Conservation (phyloP, 2,113 vertebrate genomes). For the Ciconia stormi region DNA sequence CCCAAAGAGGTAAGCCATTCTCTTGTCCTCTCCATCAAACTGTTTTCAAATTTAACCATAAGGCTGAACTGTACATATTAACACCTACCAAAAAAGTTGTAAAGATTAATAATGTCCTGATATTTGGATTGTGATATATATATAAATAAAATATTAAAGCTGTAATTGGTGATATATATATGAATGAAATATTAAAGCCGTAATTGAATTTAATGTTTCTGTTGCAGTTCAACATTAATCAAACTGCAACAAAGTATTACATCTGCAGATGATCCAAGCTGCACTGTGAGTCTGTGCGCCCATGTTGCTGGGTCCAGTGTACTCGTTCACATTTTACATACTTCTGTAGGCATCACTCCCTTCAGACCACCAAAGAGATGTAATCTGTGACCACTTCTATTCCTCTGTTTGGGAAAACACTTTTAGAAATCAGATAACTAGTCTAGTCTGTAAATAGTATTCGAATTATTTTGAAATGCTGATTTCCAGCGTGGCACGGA, state of each 20-base stretch:
- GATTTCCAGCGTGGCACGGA: neutral
- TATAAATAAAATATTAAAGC: neutral
- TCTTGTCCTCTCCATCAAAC: neutral
- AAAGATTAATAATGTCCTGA: neutral
- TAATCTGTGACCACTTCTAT: neutral
- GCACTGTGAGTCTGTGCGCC: neutral
- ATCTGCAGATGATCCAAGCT: neutral
- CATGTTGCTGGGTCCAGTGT: rapidly evolving
- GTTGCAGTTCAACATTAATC: neutral
- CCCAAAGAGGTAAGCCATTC: neutral
- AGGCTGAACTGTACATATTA: neutral
- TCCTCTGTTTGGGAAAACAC: neutral
- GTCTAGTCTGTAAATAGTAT: neutral
- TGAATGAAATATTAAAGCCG: neutral
- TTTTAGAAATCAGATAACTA: neutral
- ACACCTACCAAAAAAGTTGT: neutral
- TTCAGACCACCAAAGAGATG: neutral
- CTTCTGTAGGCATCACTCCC: neutral
- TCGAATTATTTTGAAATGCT: constrained; percentile 12
- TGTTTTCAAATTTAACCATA: neutral
- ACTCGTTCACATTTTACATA: neutral
- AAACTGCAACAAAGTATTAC: neutral
- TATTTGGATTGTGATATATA: neutral
- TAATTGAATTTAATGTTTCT: neutral
- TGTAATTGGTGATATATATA: too few species aligned